Percentiles rank a stretch among this genome's conserved stretches.
Evolutionary conservation across 2,888 invertebrate genomes (phyloP).

Genomic region (Dyspetes luteomarginatus): DNA sequence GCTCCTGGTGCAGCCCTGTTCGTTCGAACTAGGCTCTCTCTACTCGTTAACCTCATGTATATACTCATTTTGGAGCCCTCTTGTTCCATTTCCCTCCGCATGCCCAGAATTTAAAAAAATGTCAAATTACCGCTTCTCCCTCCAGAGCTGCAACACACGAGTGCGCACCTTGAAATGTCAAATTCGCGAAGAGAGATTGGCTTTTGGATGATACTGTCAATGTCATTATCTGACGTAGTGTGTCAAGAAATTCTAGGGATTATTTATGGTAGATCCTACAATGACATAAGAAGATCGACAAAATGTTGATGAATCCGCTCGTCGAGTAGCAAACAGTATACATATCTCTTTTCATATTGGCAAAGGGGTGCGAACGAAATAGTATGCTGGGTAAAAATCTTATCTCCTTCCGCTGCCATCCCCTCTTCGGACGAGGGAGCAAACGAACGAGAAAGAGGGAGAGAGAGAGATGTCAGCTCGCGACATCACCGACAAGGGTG

Average conservation of each 20-base stretch:
- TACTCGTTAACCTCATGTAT: slow-evolving; percentile 57
- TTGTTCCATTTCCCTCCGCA: neutral
- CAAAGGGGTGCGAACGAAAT: slow-evolving; percentile 31
- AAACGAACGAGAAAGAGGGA: neutral
- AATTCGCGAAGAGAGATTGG: neutral
- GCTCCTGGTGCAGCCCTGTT: slow-evolving; percentile 2
- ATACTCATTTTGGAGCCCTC: slow-evolving; percentile 30
- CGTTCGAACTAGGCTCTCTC: slow-evolving; percentile 29
- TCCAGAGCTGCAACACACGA: neutral
- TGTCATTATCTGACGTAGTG: neutral
- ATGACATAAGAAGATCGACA: slow-evolving; percentile 2
- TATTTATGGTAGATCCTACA: slow-evolving; percentile 2
- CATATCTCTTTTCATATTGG: too few species aligned
- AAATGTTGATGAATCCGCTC: neutral
- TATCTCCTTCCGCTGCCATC: neutral
- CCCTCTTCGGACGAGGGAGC: neutral
- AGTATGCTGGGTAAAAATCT: slow-evolving; percentile 26
- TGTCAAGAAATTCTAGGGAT: slow-evolving; percentile 6
- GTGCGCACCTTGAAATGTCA: neutral
- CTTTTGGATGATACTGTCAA: neutral
- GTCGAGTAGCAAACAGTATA: neutral
- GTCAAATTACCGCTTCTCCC: neutral
- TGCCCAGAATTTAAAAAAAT: neutral
- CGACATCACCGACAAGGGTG: neutral
- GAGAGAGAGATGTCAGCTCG: slow-evolving; percentile 18